Base-by-base conservation (phyloP, 2,797 vertebrate species). In the Eulemur albifrons region DNA sequence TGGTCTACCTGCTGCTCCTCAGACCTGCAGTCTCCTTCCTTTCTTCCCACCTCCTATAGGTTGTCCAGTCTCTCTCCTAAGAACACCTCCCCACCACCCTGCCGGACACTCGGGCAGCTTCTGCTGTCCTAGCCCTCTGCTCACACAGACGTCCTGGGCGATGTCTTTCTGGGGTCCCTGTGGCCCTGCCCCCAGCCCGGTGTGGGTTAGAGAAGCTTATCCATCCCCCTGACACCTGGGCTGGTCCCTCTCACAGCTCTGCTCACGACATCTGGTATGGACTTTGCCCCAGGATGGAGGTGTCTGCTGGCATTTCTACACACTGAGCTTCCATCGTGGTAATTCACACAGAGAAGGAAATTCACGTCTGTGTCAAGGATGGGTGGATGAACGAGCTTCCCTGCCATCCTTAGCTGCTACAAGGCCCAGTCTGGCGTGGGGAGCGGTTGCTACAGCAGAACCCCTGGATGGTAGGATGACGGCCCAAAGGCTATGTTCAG, bases 211-310 rank as follows among this genome's bases (percentile, higher is more conserved):
- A 13, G 7, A 20, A 45, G 45, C 35, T 38, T 5, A 13, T 30
- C 1, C 0, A 2, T 40, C 15, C 1, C n/a, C 48, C 35, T 0
- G 1, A 0, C 6, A 2, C 6, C 57, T 9, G 10, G 15, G 73
- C 23, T 17, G 69, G 30, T n/a, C 32, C 30, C 35, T 27, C 0
- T 27, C 2, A 7, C 5, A 27, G 27, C 13, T 17, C 32, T 21
- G 43, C 63, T 43, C 10, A 20, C n/a, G 4, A 9, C 10, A 4
- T 23, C 7, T 27, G 38, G 14, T 40, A 18, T 23, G 30, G 27
- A 15, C 13, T 20, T n/a, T 77, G 2, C 30, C 35, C 25, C 9
- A 38, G 7, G 18, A 38, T 0, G 45, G 61, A 54, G 25, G 23
- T 7, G 25, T 70, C 7, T 45, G 52, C 12, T 43, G 52, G 52